These are phyloP conservation scores for Benthosema pterotum DNA, from an alignment of 2,797 vertebrate species.

Conservation along the genomic window DNA sequence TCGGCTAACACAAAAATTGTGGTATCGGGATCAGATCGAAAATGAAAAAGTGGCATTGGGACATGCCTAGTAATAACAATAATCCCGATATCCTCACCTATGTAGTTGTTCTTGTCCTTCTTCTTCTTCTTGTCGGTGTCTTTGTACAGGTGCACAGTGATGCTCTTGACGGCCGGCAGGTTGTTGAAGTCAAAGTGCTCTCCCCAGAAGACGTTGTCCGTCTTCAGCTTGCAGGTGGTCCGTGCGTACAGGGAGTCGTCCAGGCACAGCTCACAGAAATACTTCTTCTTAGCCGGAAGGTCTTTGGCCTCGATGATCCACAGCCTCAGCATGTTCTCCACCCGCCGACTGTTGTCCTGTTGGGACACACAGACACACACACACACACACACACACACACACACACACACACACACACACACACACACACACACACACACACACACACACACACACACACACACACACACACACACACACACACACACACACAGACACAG, in stretches of 20 bases:
- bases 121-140: constrained; percentile 99
- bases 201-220: constrained; percentile 98
- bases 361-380: too few species aligned
- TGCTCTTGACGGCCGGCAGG: constrained; percentile 89
- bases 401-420: too few species aligned
- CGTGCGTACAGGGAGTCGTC: constrained; percentile 96
- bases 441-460: too few species aligned
- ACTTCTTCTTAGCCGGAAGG: constrained; percentile 97
- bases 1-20: too few species aligned
- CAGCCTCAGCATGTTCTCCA: constrained; percentile 93
- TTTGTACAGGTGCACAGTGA: constrained; percentile 95
- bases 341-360: constrained; percentile 96
- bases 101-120: constrained; percentile 98
- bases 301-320: constrained; percentile 99
- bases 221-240: constrained; percentile 98
- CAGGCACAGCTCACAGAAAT: constrained; percentile 95
- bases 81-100: constrained; percentile 37
- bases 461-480: too few species aligned
- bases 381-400: too few species aligned
- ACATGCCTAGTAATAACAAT: too few species aligned
- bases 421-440: too few species aligned
- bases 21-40: too few species aligned
- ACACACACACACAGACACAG: too few species aligned
- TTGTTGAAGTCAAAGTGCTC: constrained; percentile 99
- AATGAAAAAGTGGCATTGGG: too few species aligned